phyloP scores from a whole-genome alignment of 2,113 vertebrate species.

The Lycocorax pyrrhopterus region DNA sequence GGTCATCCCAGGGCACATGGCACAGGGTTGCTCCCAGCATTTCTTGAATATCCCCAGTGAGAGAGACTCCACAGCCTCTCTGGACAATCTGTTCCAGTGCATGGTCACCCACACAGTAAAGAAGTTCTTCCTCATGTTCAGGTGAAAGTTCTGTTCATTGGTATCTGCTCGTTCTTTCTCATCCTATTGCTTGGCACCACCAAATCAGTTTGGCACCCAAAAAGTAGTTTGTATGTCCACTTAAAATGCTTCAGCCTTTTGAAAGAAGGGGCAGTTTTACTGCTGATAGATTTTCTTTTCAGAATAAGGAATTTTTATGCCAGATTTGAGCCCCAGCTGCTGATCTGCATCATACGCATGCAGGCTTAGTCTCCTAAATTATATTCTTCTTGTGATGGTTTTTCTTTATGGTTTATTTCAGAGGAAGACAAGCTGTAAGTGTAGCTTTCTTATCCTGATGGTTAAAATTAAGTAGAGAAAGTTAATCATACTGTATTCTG shows the following conservation, averaged over 20 bases:
- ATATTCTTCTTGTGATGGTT: not conserved
- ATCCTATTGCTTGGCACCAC: not conserved
- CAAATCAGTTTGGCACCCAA: not conserved
- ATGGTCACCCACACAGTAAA: accelerated
- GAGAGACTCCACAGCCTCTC: not conserved
- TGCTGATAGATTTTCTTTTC: not conserved
- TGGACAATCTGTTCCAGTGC: not conserved
- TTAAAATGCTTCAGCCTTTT: not conserved
- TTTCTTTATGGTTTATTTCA: not conserved
- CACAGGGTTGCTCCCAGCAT: not conserved
- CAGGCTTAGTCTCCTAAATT: not conserved
- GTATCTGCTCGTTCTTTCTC: accelerated
- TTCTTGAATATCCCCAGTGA: not conserved
- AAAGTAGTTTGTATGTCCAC: not conserved
- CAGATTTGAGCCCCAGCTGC: not conserved
- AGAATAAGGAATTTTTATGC: not conserved
- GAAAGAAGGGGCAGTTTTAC: not conserved
- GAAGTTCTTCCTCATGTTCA: not conserved
- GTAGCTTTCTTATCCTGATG: not conserved
- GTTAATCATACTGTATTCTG: not conserved
- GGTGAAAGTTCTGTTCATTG: not conserved
- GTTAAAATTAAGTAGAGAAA: not conserved
- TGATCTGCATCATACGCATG: not conserved
- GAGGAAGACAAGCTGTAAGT: not conserved
- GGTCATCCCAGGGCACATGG: not conserved